phyloP scores from a whole-genome alignment of 2,113 vertebrate species.

The Amphiprion percula region DNA sequence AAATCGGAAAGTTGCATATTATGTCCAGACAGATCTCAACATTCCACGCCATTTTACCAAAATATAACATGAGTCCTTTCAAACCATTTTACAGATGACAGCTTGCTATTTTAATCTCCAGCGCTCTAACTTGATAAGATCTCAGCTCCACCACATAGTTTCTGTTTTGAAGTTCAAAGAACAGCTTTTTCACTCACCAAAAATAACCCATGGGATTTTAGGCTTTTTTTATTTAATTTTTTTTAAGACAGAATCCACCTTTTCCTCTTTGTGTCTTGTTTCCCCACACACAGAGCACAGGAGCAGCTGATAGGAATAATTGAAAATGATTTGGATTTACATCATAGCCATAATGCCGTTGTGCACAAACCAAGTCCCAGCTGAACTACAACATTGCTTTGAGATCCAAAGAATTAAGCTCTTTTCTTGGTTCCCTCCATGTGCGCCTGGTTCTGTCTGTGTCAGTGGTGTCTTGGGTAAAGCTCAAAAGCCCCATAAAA shows the following conservation, averaged over 20 bases:
- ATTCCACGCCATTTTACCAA: neutral
- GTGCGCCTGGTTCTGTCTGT: neutral
- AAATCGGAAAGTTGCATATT: too few species aligned
- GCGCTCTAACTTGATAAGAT: neutral
- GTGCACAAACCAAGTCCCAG: neutral
- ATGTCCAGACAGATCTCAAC: too few species aligned
- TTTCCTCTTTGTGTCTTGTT: neutral
- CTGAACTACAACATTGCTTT: neutral
- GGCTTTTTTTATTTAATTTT: neutral
- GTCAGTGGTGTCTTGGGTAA: constrained; percentile 2
- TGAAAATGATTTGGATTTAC: neutral
- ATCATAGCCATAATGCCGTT: constrained; percentile 1
- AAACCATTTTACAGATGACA: neutral
- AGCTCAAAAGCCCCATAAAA: neutral
- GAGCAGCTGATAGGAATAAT: constrained; percentile 7
- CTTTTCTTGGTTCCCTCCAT: neutral
- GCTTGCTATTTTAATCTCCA: neutral
- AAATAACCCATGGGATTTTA: neutral
- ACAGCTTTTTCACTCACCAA: neutral
- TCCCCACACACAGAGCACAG: neutral
- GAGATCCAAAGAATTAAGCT: constrained; percentile 8
- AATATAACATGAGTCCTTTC: neutral
- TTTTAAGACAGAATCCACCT: neutral
- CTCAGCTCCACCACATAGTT: neutral
- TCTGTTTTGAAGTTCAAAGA: neutral